These are phyloP conservation scores for Hemibagrus guttatus DNA, from an alignment of 2,797 vertebrate genomes.

Conservation along the genomic window DNA sequence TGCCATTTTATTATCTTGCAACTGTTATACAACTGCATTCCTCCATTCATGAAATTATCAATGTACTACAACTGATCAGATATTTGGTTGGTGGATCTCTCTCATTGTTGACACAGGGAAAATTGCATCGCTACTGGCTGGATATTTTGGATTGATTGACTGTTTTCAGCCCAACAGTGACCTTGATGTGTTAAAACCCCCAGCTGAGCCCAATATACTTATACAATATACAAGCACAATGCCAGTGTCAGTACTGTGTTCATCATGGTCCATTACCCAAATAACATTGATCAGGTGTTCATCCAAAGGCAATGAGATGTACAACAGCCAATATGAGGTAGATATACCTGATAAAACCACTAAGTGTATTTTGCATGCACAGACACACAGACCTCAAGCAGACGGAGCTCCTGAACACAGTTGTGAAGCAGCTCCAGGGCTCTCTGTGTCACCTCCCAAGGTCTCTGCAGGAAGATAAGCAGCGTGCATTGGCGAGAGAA, in stretches of 20 bases:
- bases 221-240: neutral
- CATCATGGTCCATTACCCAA: neutral
- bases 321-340: neutral
- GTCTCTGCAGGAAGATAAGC: constrained; percentile 93
- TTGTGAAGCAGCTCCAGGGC: constrained; percentile 95
- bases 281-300: neutral
- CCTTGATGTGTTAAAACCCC: neutral
- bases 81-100: neutral
- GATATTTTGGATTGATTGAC: neutral
- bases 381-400: constrained; percentile 83
- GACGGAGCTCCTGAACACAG: constrained; percentile 93
- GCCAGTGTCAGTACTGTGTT: neutral
- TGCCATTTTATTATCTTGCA: neutral
- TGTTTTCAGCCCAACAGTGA: neutral
- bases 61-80: neutral
- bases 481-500: constrained; percentile 98
- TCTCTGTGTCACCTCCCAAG: constrained; percentile 95
- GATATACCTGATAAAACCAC: neutral
- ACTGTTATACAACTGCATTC: neutral
- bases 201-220: too few species aligned
- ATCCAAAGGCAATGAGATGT: neutral
- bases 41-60: neutral
- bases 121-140: neutral
- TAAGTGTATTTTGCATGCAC: neutral
- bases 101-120: neutral